Conservation (phyloP, 2,888 invertebrate species). For the Meganola albula region DNA sequence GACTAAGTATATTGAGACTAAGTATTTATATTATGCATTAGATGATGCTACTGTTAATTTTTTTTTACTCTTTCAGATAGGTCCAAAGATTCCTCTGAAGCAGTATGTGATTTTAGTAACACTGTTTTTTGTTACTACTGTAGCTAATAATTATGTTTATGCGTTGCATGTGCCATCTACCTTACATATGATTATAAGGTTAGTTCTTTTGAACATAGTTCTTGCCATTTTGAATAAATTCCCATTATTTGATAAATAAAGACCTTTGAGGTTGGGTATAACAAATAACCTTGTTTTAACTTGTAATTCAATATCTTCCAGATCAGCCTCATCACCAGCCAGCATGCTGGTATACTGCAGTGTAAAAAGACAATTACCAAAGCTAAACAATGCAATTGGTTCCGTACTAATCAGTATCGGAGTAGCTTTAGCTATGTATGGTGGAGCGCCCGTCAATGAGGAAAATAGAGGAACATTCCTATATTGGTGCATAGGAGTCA, state of each 20-base stretch:
- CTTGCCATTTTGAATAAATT: neutral
- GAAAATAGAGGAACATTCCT: conserved; percentile 49
- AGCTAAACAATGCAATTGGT: conserved; percentile 49
- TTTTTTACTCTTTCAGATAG: conserved; percentile 48
- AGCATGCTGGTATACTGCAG: conserved; percentile 66
- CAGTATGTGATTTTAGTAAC: conserved; percentile 58
- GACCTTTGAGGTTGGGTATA: neutral
- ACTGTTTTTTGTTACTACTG: conserved; percentile 66
- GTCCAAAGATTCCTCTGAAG: conserved; percentile 58
- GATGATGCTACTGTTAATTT: too few species aligned
- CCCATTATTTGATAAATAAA: neutral
- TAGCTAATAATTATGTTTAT: conserved; percentile 71
- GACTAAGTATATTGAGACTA: too few species aligned
- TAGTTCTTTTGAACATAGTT: conserved; percentile 15
- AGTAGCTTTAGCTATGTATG: conserved; percentile 60
- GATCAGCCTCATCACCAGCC: conserved; percentile 66
- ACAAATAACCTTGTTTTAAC: neutral
- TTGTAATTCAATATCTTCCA: conserved; percentile 26
- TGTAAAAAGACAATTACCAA: conserved; percentile 50
- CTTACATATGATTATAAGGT: conserved; percentile 73
- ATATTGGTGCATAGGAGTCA: conserved; percentile 62
- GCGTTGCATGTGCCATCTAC: conserved; percentile 71
- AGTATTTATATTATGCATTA: too few species aligned
- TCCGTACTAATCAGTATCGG: conserved; percentile 60
- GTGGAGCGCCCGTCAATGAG: conserved; percentile 52